phyloP scores from a whole-genome alignment of 1,140 invertebrate genomes.

The Chlorops oryzae region DNA sequence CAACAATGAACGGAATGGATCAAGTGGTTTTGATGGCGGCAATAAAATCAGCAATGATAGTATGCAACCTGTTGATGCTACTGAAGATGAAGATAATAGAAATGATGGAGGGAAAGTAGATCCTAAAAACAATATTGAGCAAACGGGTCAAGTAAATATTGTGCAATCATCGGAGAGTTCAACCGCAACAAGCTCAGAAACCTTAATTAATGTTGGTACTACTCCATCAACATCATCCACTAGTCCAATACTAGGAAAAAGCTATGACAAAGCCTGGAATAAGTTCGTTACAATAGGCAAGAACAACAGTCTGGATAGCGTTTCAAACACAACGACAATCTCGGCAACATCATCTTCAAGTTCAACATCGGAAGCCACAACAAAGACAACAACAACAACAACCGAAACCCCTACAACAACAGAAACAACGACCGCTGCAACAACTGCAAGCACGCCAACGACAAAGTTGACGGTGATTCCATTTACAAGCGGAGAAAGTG shows the following conservation, averaged over 20 bases:
- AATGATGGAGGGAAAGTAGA: constrained; percentile 3
- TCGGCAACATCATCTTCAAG: constrained; percentile 2
- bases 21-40: too few relatives aligned
- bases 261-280: constrained; percentile 19
- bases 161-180: too few relatives aligned
- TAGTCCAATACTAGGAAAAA: background rate
- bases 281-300: constrained; percentile 30
- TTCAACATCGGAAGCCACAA: background rate
- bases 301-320: constrained; percentile 11
- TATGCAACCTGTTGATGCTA: too few relatives aligned
- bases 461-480: constrained; percentile 11
- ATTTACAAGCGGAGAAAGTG: constrained; percentile 18
- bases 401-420: background rate
- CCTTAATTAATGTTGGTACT: too few relatives aligned
- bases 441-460: constrained; percentile 12
- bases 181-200: too few relatives aligned
- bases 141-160: too few relatives aligned
- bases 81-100: constrained; percentile 26
- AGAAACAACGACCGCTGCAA: constrained; percentile 12
- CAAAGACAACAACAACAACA: constrained; percentile 9
- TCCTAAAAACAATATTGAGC: too few relatives aligned
- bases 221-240: constrained; percentile 6
- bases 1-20: too few relatives aligned
- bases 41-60: too few relatives aligned
- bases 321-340: background rate